phyloP scores from a whole-genome alignment of 2,797 vertebrate species.

The Acomys russatus region DNA sequence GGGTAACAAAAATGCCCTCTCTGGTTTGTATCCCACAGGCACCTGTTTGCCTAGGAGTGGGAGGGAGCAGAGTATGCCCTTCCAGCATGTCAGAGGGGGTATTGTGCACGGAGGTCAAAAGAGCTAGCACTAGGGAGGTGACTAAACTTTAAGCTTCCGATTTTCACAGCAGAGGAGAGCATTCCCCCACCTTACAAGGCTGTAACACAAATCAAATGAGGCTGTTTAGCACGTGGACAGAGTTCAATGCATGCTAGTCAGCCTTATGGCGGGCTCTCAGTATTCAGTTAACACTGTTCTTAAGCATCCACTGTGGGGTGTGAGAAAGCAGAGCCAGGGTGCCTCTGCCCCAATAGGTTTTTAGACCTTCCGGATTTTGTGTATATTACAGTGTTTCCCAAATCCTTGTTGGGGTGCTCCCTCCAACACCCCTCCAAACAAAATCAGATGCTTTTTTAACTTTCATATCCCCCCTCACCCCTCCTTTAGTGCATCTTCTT shows the following conservation, averaged over 20 bases:
- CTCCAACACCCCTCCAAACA: not conserved
- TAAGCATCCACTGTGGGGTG: too few species aligned
- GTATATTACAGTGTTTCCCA: not conserved
- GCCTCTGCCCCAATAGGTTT: too few species aligned
- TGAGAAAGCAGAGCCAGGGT: not conserved
- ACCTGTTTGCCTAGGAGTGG: not conserved
- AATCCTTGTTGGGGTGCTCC: not conserved
- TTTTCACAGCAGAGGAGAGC: not conserved
- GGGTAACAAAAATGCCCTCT: fast-evolving
- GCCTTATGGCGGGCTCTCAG: not conserved
- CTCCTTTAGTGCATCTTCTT: too few species aligned
- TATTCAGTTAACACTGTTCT: not conserved
- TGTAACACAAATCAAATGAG: not conserved
- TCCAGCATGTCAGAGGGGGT: fast-evolving
- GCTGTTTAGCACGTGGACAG: too few species aligned
- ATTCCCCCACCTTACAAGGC: too few species aligned
- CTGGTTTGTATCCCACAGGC: not conserved
- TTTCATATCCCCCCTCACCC: not conserved
- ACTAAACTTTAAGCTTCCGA: not conserved
- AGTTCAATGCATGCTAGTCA: not conserved
- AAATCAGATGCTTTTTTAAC: not conserved
- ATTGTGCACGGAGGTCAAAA: not conserved
- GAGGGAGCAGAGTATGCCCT: not conserved
- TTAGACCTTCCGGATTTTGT: not conserved
- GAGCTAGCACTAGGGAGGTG: too few species aligned